Percentiles rank a stretch among this genome's conserved stretches.
These are phyloP conservation scores for Eristalinus aeneus DNA, from an alignment of 2,888 invertebrate species.

Conservation along the genomic window DNA sequence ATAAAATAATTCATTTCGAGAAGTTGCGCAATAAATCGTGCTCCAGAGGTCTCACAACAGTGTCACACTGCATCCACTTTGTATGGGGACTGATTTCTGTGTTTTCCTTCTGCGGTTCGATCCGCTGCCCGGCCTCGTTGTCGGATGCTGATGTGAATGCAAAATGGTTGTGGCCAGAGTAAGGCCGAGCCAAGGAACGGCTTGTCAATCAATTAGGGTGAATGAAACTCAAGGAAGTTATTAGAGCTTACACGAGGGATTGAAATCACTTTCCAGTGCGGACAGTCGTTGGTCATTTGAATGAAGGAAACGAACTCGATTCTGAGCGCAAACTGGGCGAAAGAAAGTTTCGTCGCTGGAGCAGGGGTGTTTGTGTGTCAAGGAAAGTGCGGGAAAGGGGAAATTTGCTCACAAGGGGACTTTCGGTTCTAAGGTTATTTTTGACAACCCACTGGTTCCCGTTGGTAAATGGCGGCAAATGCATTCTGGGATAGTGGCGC, in stretches of 20 bases:
- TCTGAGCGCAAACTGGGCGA: neutral
- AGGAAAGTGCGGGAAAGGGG: no score
- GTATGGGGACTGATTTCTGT: constrained; percentile 13
- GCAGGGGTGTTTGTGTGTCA: neutral
- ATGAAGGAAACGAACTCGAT: neutral
- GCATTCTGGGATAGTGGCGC: no score
- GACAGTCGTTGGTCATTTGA: neutral
- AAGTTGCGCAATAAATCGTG: constrained; percentile 80
- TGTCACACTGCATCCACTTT: constrained; percentile 74
- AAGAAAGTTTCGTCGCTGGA: neutral
- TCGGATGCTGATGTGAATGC: constrained; percentile 50
- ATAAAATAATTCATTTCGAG: constrained; percentile 63
- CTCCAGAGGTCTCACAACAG: constrained; percentile 78
- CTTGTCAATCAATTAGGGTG: neutral
- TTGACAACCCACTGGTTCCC: no score
- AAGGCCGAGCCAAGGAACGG: neutral
- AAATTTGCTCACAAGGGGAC: no score
- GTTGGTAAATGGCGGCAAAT: no score
- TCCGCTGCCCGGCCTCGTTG: neutral
- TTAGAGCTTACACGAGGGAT: neutral
- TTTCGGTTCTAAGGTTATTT: no score
- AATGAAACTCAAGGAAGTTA: neutral
- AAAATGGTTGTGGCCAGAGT: constrained; percentile 13
- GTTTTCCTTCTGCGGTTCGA: neutral
- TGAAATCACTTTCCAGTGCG: neutral